Evolutionary conservation across 2,113 vertebrate species (phyloP).

Genomic region (Sialia sialis): DNA sequence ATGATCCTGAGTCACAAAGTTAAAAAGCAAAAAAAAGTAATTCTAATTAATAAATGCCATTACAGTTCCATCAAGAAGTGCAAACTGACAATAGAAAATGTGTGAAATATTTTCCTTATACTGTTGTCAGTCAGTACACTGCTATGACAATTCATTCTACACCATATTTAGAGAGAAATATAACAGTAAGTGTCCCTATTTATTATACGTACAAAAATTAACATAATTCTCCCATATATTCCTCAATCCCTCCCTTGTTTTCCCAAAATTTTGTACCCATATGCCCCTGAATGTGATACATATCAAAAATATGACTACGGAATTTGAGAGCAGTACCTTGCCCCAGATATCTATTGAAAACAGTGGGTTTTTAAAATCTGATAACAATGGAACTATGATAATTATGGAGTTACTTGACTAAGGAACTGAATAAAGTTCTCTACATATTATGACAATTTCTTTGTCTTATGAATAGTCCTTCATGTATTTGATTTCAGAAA

Average conservation of each 20-base stretch:
- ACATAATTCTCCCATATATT: not conserved
- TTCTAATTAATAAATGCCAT: not conserved
- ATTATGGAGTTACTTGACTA: not conserved
- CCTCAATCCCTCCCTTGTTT: not conserved
- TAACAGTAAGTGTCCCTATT: not conserved
- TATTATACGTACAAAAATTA: not conserved
- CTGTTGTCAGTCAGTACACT: not conserved
- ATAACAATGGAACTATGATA: too few relatives aligned
- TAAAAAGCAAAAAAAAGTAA: not conserved
- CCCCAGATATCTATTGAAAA: not conserved
- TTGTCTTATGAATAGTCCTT: not conserved
- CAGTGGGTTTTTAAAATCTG: not conserved
- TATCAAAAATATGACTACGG: not conserved
- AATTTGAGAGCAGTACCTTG: not conserved
- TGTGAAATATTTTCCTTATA: not conserved
- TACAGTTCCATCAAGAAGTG: not conserved
- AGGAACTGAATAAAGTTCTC: not conserved
- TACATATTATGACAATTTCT: not conserved
- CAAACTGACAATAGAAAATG: not conserved
- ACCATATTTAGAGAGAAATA: not conserved
- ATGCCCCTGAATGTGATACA: not conserved
- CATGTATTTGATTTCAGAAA: not conserved
- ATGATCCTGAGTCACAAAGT: not conserved
- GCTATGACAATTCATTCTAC: not conserved
- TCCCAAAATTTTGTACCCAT: not conserved